Evolutionary conservation across 2,888 invertebrate genomes (phyloP), one percentile per base, ranked within the genome.

Genomic region (Willowsia nigromaculata): DNA sequence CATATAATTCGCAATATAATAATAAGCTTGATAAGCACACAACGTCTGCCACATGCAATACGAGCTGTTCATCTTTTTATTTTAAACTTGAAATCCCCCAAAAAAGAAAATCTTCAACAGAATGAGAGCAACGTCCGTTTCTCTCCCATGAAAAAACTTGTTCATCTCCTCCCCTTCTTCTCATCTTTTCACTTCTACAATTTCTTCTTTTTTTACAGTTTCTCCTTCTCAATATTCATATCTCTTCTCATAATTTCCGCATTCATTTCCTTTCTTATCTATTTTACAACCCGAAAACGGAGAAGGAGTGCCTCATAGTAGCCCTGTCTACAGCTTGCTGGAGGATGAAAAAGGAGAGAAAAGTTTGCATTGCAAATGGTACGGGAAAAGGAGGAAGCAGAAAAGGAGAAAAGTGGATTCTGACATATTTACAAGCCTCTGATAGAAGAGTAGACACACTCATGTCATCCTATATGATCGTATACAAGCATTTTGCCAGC

Each of bases 261-360:
- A 86, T 86, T 86, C 86, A 86, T 86, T 86, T 86, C 86, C 86
- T 76, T 65, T 86, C 86, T 80, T 80, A 80, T 86, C 86, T 86
- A 74, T 56, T 85, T 85, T 85, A 59, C 74, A 83, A 68, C 68
- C 50, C 56, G 47, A 68, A 33, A 83, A n/a, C 22, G 68, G 40
- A 62, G 30, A 53, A 80, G 5, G 56, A 22, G 33, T 68, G 25
- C 13, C 59, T 59, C 27, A 59, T 27, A 59, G 2, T 11, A 11
- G n/a, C 59, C 59, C 1, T 27, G 59, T 25, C 25, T n/a, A n/a
- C n/a, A n/a, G n/a, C n/a, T n/a, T n/a, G n/a, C n/a, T 59, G 27
- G 59, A 25, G 9, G 27, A 59, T 2, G 50, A 50, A 50, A n/a
- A 27, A 37, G 22, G 18, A 18, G 25, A 33, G 53, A 9, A 53